Base-by-base conservation (phyloP, 2,113 vertebrate species). In the Nymphicus hollandicus region DNA sequence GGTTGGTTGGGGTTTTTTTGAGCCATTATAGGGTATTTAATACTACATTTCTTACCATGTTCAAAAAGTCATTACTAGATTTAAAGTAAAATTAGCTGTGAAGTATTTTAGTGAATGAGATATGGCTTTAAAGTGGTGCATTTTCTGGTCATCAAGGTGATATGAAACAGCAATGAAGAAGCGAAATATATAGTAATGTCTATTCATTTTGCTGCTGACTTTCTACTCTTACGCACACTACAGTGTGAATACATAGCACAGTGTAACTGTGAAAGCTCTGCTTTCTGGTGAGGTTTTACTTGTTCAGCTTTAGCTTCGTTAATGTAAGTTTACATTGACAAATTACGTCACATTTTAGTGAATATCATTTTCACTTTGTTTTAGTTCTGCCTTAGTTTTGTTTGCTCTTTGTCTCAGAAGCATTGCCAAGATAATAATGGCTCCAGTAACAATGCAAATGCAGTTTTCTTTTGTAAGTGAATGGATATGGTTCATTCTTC, bases 21-120 rank as follows among this genome's bases (percentile, higher is more conserved):
- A 81, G 58, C 25, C 19, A 41, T 86, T 78, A 43, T 58, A 35
- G 39, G 24, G 44, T 81, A 47, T 58, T 92, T 88, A 95, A 91
- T 92, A 39, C 25, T 92, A 50, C 3, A 14, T 71, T 94, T 86
- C 69, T 58, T 71, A 18, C 35, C 72, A 12, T 6, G 5, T 87
- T 94, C 88, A 95, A 77, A 88, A 91, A 89, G 89, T 83, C 39
- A 47, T 63, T 86, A 52, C 86, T 70, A 56, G 77, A 89, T 91
- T 94, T 72, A 58, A 84, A 89, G 56, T 39, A 74, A 79, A 74
- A 92, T 69, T 52, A 82, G 31, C 63, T 69, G 56, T 69, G 65
- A 66, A 79, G 25, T 53, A 41, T 82, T 95, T 81, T 33, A 88
- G 28, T 70, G 60, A 82, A 91, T 56, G 71, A 93, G 83, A 29